Evolutionary conservation across 2,888 invertebrate genomes (phyloP), one percentile per base, ranked within the genome.

Genomic region (Shargacucullia verbasci): DNA sequence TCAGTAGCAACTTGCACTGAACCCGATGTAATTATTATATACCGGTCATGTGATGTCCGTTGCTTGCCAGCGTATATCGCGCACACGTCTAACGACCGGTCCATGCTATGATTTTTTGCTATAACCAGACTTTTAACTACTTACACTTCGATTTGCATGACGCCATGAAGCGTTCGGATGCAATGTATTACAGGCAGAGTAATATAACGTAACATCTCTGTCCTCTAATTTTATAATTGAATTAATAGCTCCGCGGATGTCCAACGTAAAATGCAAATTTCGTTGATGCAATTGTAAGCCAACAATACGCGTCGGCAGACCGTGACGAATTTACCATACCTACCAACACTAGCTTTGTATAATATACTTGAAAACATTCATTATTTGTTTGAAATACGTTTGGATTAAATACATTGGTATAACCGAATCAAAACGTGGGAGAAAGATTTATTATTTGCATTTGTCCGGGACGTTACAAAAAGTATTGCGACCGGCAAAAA

Each of bases 231-330:
- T 85, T 84, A 82, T 87, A 84, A 87, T 86, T 84, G 80, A 89
- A 88, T 88, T 89, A 90, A 90, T 88, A 82, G 84, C 83, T 75
- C 69, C 82, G 83, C 82, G 84, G 83, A 83, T 81, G 84, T 80
- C 79, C 85, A 84, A 85, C 82, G 84, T 86, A 85, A 88, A 91
- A 92, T 93, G 92, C 92, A 91, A 93, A 93, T 93, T 86, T 83
- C 65, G 78, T 76, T 89, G 73, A 73, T 81, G 89, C 90, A 89
- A 88, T 89, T 89, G 90, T 86, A 83, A 79, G 20, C 82, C 88
- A 86, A 89, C 88, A 88, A 81, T 81, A 84, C 79, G 63, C 73
- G 76, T 72, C 83, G 78, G 54, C 87, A 83, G 90, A 91, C 87
- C 92, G 84, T 87, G 83, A 86, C 91, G 83, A 73, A 79, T 82